Conservation (phyloP, 2,113 vertebrate species). For the Triplophysa siluroides region DNA sequence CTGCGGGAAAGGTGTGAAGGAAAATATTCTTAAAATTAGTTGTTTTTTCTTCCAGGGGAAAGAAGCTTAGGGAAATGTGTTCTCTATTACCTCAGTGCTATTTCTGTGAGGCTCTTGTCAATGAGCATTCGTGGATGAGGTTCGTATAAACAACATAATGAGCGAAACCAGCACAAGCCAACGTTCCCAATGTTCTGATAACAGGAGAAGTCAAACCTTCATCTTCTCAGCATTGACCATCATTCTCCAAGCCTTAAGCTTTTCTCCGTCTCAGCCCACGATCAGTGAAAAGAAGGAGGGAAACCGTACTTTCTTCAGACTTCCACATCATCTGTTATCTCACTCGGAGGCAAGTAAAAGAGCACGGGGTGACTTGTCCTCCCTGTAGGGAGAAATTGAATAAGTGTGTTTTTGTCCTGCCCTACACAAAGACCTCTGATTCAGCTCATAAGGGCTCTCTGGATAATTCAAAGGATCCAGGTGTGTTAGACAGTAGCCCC, state of each 20-base stretch:
- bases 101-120: slow-evolving; percentile 9
- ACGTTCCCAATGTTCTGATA: background rate
- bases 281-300: background rate
- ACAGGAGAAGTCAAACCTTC: background rate
- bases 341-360: background rate
- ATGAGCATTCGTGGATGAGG: background rate
- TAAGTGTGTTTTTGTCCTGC: slow-evolving; percentile 45
- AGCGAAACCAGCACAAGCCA: background rate
- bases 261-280: background rate
- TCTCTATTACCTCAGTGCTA: slow-evolving; percentile 6
- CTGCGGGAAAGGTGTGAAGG: slow-evolving; percentile 16
- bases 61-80: slow-evolving; percentile 31
- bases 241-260: background rate
- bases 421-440: slow-evolving; percentile 37
- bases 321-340: background rate
- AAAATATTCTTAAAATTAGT: slow-evolving; percentile 4
- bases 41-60: slow-evolving; percentile 18
- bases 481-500: slow-evolving; percentile 25
- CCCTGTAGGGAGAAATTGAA: slow-evolving; percentile 15
- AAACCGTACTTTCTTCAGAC: background rate
- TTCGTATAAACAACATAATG: background rate
- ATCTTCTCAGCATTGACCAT: background rate
- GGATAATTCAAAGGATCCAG: slow-evolving; percentile 41
- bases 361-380: slow-evolving; percentile 8
- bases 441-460: slow-evolving; percentile 44